Percentiles rank a stretch among this genome's conserved stretches.
phyloP scores from a whole-genome alignment of 2,797 vertebrate species.

The Pyrocephalus nanus region DNA sequence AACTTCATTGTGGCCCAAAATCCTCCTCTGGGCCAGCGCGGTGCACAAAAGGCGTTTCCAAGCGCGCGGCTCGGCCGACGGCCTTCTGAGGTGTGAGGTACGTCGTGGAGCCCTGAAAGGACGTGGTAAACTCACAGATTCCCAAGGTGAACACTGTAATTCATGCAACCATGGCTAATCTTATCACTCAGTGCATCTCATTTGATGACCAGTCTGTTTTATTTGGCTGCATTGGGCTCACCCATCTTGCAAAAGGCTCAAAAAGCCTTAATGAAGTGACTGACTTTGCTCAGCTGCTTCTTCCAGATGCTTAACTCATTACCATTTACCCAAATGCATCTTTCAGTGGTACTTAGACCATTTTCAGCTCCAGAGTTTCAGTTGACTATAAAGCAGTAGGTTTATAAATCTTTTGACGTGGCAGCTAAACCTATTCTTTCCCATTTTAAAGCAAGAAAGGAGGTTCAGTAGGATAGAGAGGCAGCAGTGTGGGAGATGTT shows the following conservation, averaged over 20 bases:
- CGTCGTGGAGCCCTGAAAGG: not conserved
- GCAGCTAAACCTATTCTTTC: not conserved
- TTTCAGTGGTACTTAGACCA: not conserved
- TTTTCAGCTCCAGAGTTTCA: not conserved
- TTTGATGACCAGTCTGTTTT: not conserved
- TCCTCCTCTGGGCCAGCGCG: too few relatives aligned
- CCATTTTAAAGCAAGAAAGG: not conserved
- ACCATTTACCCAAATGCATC: not conserved
- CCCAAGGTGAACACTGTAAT: not conserved
- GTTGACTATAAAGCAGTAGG: not conserved
- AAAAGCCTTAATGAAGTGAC: not conserved
- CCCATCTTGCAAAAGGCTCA: not conserved
- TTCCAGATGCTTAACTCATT: conserved; percentile 11
- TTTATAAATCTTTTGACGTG: not conserved
- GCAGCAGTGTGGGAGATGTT: not conserved
- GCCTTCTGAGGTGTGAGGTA: not conserved
- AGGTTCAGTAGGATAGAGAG: not conserved
- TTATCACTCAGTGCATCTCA: not conserved
- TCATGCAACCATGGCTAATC: not conserved
- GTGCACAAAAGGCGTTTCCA: too few relatives aligned
- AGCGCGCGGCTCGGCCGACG: rapidly evolving
- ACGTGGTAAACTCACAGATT: not conserved
- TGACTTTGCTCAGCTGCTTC: not conserved
- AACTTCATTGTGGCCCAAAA: not conserved
- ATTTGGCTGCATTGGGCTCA: not conserved